Evolutionary conservation across 1,140 invertebrate species (phyloP), one percentile per base, ranked within the genome.

Genomic region (Solenopsis invicta): DNA sequence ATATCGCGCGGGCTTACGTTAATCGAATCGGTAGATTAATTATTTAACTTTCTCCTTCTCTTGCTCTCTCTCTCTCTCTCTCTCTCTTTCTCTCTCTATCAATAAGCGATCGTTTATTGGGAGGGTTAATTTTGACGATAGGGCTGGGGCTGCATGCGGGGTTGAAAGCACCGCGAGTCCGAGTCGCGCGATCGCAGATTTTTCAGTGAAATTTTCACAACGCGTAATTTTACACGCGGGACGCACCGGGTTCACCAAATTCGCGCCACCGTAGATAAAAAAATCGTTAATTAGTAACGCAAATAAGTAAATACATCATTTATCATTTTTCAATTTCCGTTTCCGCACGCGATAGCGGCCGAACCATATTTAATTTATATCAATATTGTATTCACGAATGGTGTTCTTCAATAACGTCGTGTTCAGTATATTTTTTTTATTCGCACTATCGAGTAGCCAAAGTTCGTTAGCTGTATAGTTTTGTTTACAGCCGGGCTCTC

Each of bases 1-100:
- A 61, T 61, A 84, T 74, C 69, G 54, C 69, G 24, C 41, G 66
- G 21, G 54, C 66, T 81, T 84, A 48, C 56, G 54, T 84, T 84
- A 84, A 84, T 84, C 80, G 69, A 84, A 84, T 75, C 69, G 69
- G 2, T 29, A n/a, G 56, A 61, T 84, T 84, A 84, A 84, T 84
- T 84, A 75, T 84, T 84, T 84, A 84, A 75, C 18, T 24, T 21
- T 62, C 50, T 29, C 71, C n/a, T 18, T 74, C 4, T 2, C 74
- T n/a, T n/a, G n/a, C n/a, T 59, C 56, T 61, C 10, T 61, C 48
- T 72, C 4, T 72, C 48, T 52, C 34, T 24, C 34, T 16, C 34
- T 45, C 21, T 77, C 29, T 52, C 0, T 10, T 13, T 67, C 48
- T 67, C 64, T 67, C 18, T 67, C 64, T 45, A 10, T 67, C 37